Evolutionary conservation across 2,113 vertebrate species (phyloP), one percentile per base, ranked within the genome.

Genomic region (Bubo bubo): DNA sequence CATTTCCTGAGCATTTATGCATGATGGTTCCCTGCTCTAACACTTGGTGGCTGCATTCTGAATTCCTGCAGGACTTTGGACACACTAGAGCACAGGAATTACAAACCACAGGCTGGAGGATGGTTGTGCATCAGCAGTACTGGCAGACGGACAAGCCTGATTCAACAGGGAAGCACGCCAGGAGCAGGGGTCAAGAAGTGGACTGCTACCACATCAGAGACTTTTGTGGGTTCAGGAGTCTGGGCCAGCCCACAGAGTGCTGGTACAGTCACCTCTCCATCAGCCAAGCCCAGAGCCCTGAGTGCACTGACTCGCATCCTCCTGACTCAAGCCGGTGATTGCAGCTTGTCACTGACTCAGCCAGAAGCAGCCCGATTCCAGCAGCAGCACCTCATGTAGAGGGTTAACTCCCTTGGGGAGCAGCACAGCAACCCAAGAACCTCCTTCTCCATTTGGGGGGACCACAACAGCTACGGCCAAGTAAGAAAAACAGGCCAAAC

Each of bases 161-260:
- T 89, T 96, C 93, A 95, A 70, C 41, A 81, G 37, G 67, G 89
- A 83, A 80, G 41, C 19, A 17, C 2, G n/a, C 18, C 91, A 88
- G 75, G 16, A 90, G 39, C 49, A 34, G 32, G 30, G 76, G 60
- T 74, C 22, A 2, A 83, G 95, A 70, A 92, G 50, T 45, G 64
- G 89, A 41, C n/a, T 59, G 68, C 14, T 45, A 86, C 93, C 94
- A 93, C 94, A 94, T 91, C 50, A 94, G 47, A 91, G n/a, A n/a
- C 50, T 55, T 79, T 1, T 15, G 82, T 10, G 89, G 41, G 37
- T 62, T 70, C 4, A 0, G 59, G 68, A 80, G 75, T 4, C 86
- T 26, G 45, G 50, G 86, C 86, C 93, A 94, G 63, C 71, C 66
- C 91, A 60, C 4, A 4, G 5, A 4, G 59, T 13, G 37, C 9